phyloP scores from a whole-genome alignment of 1,140 invertebrate genomes.

The Papilio xuthus region DNA sequence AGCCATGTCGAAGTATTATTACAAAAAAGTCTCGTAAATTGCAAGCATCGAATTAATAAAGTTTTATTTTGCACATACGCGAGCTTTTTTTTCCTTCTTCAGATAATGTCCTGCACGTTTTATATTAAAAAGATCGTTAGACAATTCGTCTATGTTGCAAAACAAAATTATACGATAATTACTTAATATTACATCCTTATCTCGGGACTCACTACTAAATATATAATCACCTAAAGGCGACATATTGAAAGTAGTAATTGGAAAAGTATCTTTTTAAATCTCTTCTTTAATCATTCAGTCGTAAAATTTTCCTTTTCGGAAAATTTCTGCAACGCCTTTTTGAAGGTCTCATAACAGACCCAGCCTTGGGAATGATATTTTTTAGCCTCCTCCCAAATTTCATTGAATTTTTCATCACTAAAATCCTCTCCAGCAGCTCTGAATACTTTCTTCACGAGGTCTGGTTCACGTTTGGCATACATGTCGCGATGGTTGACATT shows the following conservation, averaged over 20 bases:
- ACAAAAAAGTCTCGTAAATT: no score
- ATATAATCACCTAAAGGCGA: background rate
- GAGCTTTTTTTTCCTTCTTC: no score
- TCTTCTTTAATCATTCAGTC: background rate
- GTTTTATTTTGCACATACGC: no score
- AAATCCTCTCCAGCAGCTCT: conserved; percentile 63
- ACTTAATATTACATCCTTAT: background rate
- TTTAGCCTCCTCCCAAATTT: conserved; percentile 67
- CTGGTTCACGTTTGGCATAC: conserved; percentile 64
- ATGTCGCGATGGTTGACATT: conserved; percentile 72
- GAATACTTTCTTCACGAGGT: conserved; percentile 63
- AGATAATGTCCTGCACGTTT: no score
- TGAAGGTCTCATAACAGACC: conserved; percentile 74
- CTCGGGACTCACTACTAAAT: background rate
- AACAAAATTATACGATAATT: background rate
- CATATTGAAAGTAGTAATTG: background rate
- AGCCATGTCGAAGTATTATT: no score
- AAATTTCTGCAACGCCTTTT: conserved; percentile 49
- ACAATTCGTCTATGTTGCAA: background rate
- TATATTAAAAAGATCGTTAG: no score
- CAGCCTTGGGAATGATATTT: conserved; percentile 69
- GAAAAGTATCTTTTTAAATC: background rate
- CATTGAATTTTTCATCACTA: conserved; percentile 62
- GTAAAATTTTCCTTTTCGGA: background rate
- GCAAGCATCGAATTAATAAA: no score